Evolutionary conservation across 2,113 vertebrate genomes (phyloP), one percentile per base, ranked within the genome.

Genomic region (Alaudala cheleensis): DNA sequence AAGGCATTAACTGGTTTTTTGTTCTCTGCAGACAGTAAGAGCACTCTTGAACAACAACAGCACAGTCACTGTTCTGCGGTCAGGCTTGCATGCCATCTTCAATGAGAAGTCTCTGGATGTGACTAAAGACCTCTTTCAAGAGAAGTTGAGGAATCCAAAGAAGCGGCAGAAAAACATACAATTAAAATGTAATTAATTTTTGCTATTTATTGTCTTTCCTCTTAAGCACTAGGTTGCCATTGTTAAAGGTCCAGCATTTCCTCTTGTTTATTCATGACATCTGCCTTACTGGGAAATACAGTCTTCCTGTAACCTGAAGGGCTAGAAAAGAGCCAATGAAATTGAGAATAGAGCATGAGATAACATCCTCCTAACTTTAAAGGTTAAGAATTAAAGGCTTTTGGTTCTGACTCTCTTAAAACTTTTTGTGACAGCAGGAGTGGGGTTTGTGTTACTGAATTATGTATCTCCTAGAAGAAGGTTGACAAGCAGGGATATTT

Each of bases 131-230:
- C 56, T 81, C 56, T 91, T 90, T 81, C 64, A 69, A 17, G 50
- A 53, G 4, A 60, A 65, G 47, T 26, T 14, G 5, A 65, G 53
- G 40, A 72, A 76, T 40, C 1, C 7, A 0, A 92, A 95, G 37
- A 95, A 93, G n/a, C 39, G 16, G 47, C 96, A 93, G 88, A 92
- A 57, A 4, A 47, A 76, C 64, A 58, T 71, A 26, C 97, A 97
- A 88, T 74, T 97, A 58, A 98, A 97, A 97, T 98, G 98, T 98
- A 98, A 97, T 62, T 17, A 20, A 71, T 86, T 80, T 49, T 72
- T 67, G 7, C 31, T 92, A 3, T 67, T 10, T 54, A 65, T 79
- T 79, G 45, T 87, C 49, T 67, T 79, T 57, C 50, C 72, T 14
- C 12, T 51, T 45, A 66, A 72, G 28, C 34, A 12, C 34, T 71